Evolutionary conservation across 2,888 invertebrate species (phyloP), one percentile per base, ranked within the genome.

Genomic region (Elysia crispata): DNA sequence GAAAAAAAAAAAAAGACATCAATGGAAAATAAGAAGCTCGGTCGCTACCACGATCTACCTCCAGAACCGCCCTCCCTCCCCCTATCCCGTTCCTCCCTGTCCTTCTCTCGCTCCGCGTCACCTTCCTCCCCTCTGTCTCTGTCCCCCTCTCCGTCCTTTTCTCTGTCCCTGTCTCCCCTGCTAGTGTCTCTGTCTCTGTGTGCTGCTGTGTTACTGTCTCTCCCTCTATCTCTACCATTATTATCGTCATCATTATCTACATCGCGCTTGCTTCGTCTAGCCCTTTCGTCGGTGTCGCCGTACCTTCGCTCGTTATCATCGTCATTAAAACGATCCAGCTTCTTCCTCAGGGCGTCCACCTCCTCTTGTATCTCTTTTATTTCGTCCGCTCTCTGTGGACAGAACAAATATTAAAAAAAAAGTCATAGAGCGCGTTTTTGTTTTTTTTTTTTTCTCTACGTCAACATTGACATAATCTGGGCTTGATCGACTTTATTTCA

Each of bases 291-390:
- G 28, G 3, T 64, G 73, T 31, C 62, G 28, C 73, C 49, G 25
- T 74, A 66, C 18, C 57, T 67, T n/a, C 41, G 41, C 33, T 50
- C 33, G 23, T 64, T 64, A 23, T 50, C 57, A 20, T 70, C 50
- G 15, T 18, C 8, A 57, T 30, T 57, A 67, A 23, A n/a, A 33
- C 62, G 76, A 11, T 76, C 75, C 33, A 80, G 15, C 57, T 78
- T 78, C 30, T 31, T 82, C 72, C 86, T 85, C 33, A 91, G 83
- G 31, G 86, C 84, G 62, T 86, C 87, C 20, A 91, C 79, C 77
- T 91, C 90, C 41, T 86, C 84, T 80, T 90, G 87, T 33, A 91
- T 83, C 73, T 85, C 82, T 69, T 88, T 86, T 30, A 89, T 84
- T 77, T 90, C 91, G 31, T 90, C 90, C n/a, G 85, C 78, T 25